These are phyloP conservation scores for Aethes cnicana DNA, from an alignment of 2,888 invertebrate genomes.

Conservation along the genomic window DNA sequence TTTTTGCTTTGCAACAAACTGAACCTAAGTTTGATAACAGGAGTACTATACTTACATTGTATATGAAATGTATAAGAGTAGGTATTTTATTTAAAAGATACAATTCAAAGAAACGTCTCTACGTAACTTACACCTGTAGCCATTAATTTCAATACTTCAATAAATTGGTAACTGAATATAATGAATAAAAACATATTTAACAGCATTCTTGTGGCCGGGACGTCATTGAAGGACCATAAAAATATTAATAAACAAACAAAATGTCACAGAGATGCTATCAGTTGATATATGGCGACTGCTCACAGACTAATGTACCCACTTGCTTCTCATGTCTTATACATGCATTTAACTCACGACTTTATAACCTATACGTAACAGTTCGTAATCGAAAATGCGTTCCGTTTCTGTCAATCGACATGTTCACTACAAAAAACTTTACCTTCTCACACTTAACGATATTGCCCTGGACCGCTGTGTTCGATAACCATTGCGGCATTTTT, in stretches of 20 bases:
- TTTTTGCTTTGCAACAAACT: too few relatives aligned
- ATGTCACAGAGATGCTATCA: constrained; percentile 40
- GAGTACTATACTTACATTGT: too few relatives aligned
- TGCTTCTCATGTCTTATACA: constrained; percentile 28
- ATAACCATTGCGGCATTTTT: constrained; percentile 26
- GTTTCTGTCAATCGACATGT: not conserved
- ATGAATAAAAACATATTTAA: constrained; percentile 36
- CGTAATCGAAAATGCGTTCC: not conserved
- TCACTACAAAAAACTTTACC: constrained; percentile 15
- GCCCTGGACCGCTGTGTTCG: not conserved
- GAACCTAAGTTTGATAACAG: too few relatives aligned
- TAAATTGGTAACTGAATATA: constrained; percentile 23
- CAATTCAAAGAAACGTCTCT: too few relatives aligned
- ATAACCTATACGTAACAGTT: not conserved
- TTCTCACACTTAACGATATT: not conserved
- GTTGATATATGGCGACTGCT: constrained; percentile 42
- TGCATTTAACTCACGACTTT: not conserved
- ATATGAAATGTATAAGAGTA: too few relatives aligned
- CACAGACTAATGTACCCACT: constrained; percentile 38
- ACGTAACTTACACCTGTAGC: too few relatives aligned
- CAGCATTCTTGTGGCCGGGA: constrained; percentile 30
- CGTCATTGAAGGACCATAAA: constrained; percentile 38
- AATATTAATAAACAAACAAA: constrained; percentile 41
- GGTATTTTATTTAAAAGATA: too few relatives aligned
- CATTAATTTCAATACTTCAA: constrained; percentile 8